Evolutionary conservation across 2,113 vertebrate genomes (phyloP).

Genomic region (Leucosticte australis): DNA sequence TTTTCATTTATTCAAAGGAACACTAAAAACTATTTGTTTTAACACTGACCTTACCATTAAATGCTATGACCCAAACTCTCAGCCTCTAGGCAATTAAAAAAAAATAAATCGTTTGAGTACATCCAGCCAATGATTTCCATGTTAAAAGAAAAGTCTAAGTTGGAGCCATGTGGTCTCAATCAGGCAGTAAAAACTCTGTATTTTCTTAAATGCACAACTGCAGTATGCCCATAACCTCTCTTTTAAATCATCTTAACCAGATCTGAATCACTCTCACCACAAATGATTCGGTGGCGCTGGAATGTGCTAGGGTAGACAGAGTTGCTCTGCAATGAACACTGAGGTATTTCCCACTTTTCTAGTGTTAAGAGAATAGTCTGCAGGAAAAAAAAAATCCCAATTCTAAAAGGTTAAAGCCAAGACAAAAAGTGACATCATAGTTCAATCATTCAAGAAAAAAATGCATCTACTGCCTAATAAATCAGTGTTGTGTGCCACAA

Average conservation of each 20-base stretch:
- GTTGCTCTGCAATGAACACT: conserved; percentile 52
- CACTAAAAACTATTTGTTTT: conserved; percentile 41
- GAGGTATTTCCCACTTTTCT: conserved; percentile 49
- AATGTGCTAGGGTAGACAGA: conserved; percentile 74
- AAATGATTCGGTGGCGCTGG: conserved; percentile 76
- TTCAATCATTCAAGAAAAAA: conserved; percentile 72
- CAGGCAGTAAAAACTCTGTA: conserved; percentile 72
- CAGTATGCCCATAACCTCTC: conserved; percentile 74
- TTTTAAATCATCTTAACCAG: conserved; percentile 78
- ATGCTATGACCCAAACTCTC: conserved; percentile 32
- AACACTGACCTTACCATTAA: conserved; percentile 55
- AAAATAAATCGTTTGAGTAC: conserved; percentile 4
- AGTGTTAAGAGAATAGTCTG: conserved; percentile 53
- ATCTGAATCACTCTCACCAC: conserved; percentile 74
- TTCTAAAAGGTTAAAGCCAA: conserved; percentile 58
- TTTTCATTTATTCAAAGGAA: not conserved
- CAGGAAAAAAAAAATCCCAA: not conserved
- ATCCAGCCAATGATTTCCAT: conserved; percentile 71
- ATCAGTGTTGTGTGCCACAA: conserved; percentile 65
- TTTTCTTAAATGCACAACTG: conserved; percentile 77
- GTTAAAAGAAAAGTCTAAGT: conserved; percentile 54
- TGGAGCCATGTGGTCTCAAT: conserved; percentile 82
- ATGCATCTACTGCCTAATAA: conserved; percentile 68
- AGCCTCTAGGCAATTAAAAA: conserved; percentile 62
- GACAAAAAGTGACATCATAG: conserved; percentile 76